Percentiles rank a stretch among this genome's conserved stretches.
Evolutionary conservation across 2,888 invertebrate species (phyloP).

Genomic region (Caenorhabditis becei): DNA sequence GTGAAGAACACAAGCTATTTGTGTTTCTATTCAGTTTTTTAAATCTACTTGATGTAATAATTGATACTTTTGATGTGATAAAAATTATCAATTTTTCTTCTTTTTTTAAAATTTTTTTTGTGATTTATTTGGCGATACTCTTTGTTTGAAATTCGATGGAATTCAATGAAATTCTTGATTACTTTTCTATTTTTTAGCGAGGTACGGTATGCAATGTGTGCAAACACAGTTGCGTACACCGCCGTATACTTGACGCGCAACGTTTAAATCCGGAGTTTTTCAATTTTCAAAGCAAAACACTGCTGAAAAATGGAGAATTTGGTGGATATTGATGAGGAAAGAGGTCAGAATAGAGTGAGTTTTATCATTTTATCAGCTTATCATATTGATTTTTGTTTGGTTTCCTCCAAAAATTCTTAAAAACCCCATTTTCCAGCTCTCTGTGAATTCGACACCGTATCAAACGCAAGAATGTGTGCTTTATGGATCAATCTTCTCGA

Average conservation of each 20-base stretch:
- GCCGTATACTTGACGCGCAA: background rate
- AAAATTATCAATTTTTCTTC: background rate
- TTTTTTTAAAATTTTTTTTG: conserved; percentile 6
- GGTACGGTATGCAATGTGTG: background rate
- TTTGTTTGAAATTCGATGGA: no score
- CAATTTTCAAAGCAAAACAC: background rate
- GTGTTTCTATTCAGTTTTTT: background rate
- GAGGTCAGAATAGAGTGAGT: conserved; percentile 7
- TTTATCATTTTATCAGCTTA: background rate
- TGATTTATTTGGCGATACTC: no score
- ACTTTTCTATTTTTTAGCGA: background rate
- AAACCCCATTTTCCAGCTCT: conserved; percentile 42
- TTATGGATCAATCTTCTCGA: conserved; percentile 63
- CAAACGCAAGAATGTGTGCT: conserved; percentile 68
- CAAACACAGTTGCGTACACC: background rate
- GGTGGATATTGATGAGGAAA: conserved; percentile 56
- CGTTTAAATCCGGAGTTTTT: background rate
- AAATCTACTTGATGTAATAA: background rate
- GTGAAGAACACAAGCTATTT: background rate
- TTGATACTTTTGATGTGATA: background rate
- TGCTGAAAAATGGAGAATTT: conserved; percentile 45
- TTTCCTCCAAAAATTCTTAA: background rate
- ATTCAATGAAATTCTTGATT: no score
- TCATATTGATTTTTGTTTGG: background rate
- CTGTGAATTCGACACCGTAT: conserved; percentile 57